A percentile compares a stretch with the other conserved stretches of the same genome.
phyloP scores from a whole-genome alignment of 2,113 vertebrate species.

The Carollia perspicillata region DNA sequence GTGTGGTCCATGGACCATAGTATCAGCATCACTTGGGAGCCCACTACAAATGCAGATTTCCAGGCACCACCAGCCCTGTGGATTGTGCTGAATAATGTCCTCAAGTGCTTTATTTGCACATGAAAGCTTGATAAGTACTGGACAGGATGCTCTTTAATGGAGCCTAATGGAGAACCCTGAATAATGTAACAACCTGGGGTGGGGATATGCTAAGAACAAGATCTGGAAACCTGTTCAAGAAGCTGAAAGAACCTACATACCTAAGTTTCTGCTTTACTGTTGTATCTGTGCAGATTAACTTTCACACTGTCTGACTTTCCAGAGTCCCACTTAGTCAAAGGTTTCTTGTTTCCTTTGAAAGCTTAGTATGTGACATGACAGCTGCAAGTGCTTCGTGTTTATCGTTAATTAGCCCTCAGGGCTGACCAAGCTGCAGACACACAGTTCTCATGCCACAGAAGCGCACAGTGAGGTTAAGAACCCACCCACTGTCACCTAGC shows the following conservation, averaged over 20 bases:
- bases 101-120: neutral
- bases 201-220: neutral
- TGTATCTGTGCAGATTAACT: neutral
- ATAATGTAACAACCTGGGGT: neutral
- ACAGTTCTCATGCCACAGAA: neutral
- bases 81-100: neutral
- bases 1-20: rapidly evolving
- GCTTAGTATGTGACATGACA: neutral
- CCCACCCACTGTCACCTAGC: neutral
- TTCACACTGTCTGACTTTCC: neutral
- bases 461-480: neutral
- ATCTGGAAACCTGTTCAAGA: neutral
- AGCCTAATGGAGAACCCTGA: neutral
- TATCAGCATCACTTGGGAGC: rapidly evolving
- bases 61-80: neutral
- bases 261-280: neutral
- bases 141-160: neutral
- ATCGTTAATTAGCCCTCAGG: neutral
- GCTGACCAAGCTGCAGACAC: rapidly evolving
- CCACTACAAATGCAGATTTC: neutral
- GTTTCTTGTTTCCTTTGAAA: neutral
- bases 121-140: neutral
- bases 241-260: neutral
- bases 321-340: neutral
- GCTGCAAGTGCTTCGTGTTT: neutral